Conservation (phyloP, 2,113 vertebrate genomes). For the Tichodroma muraria region DNA sequence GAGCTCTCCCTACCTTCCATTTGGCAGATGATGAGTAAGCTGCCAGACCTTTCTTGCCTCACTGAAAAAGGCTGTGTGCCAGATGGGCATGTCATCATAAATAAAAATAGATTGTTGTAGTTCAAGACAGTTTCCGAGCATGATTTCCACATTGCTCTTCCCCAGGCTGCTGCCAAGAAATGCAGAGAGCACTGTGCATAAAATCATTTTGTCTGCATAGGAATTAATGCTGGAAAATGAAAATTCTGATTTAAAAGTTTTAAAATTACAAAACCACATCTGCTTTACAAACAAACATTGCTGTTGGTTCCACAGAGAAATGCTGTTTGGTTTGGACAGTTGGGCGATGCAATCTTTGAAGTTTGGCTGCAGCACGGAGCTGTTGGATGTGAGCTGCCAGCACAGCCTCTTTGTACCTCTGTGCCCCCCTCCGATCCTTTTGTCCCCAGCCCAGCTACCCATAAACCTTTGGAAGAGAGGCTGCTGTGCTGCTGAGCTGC, state of each 20-base stretch:
- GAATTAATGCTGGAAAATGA: neutral
- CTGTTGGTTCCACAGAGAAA: neutral
- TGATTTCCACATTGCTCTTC: neutral
- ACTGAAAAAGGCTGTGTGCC: neutral
- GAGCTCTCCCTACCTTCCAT: neutral
- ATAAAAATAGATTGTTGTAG: slow-evolving; percentile 5
- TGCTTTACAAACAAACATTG: neutral
- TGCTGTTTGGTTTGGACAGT: neutral
- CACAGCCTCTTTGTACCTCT: neutral
- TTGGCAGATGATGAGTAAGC: neutral
- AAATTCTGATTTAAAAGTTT: neutral
- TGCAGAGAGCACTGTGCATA: neutral
- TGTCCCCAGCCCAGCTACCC: neutral
- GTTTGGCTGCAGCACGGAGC: neutral
- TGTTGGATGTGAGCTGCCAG: neutral
- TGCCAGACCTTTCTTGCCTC: neutral
- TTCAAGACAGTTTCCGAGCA: neutral
- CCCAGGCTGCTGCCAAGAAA: neutral
- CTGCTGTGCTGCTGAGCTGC: neutral
- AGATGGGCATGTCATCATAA: slow-evolving; percentile 23
- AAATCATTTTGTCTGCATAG: neutral
- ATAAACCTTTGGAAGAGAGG: neutral
- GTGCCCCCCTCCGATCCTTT: neutral
- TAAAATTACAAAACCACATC: neutral
- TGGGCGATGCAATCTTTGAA: neutral